Base-by-base conservation (phyloP, 2,113 vertebrate genomes). In the Peromyscus maniculatus region DNA sequence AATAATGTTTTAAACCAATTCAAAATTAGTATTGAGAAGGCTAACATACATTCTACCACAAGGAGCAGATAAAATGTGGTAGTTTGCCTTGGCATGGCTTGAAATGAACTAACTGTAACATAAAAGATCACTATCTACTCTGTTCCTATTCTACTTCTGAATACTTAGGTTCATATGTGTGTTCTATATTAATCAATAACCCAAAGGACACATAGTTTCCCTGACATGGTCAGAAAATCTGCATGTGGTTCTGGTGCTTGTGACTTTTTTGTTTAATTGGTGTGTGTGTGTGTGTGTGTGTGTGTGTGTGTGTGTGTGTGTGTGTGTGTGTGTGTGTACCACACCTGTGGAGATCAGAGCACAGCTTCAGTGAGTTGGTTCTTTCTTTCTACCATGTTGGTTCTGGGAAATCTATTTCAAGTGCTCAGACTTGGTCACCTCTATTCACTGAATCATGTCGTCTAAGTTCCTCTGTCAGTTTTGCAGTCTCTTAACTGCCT, bases 51-150 rank as follows among this genome's bases (percentile, higher is more conserved):
- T 39, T 16, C 7, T 39, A 19, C 33, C 83, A 66, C 6, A 74
- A 78, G 6, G 24, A 49, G 26, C 1, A 39, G 0, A 1, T 49
- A 7, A 72, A 28, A 57, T 55, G 91, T 3, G 0, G 31, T 31
- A 5, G 10, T 52, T 33, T 5, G 5, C 8, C 28, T 22, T 31
- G 31, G 52, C 43, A 10, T 62, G 2, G 21, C 21, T 26, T 90
- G 12, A 92, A 91, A 67, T 62, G 31, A 55, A 80, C 31, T 52
- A 52, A 52, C 8, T 55, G 49, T 36, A 19, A 7, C 31, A 9
- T 55, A 33, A 79, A 55, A 33, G 31, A 1, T 87, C 71, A 71
- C 13, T 39, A 75, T 72, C 46, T 11, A 67, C 2, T 3, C 0
- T 43, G 22, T 78, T 93, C 24, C 49, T 15, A 0, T 49, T 92